phyloP scores from a whole-genome alignment of 2,113 vertebrate genomes.

The Amia ocellicauda region DNA sequence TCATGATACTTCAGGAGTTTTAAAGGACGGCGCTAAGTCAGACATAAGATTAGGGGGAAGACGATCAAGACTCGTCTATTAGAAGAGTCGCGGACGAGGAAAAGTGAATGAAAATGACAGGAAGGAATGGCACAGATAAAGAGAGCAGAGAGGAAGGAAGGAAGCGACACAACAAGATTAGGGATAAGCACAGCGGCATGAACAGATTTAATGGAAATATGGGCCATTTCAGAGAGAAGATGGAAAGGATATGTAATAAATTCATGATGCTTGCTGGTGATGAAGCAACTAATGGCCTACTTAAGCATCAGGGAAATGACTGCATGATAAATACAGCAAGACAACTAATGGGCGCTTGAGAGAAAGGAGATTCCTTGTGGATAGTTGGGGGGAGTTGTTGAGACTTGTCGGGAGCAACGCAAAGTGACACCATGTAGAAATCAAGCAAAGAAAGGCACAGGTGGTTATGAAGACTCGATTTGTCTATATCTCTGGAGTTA shows the following conservation, averaged over 20 bases:
- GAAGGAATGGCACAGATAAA: background rate
- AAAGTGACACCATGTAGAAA: background rate
- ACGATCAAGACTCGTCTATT: too few relatives aligned
- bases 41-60: too few relatives aligned
- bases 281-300: conserved; percentile 33
- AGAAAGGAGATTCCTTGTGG: background rate
- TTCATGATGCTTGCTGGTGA: conserved; percentile 29
- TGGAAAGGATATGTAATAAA: conserved; percentile 28
- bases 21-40: too few relatives aligned
- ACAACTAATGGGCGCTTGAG: background rate
- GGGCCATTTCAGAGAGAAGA: conserved; percentile 26
- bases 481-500: too few relatives aligned
- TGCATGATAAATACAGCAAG: conserved; percentile 26
- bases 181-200: conserved; percentile 20
- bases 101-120: background rate
- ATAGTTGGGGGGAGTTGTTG: too few relatives aligned
- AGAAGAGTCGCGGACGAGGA: too few relatives aligned
- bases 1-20: too few relatives aligned
- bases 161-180: conserved; percentile 6
- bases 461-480: too few relatives aligned
- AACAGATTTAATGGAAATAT: conserved; percentile 35
- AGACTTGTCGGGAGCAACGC: background rate
- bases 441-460: too few relatives aligned
- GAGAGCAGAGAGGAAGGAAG: conserved; percentile 1
- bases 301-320: conserved; percentile 39